Percentiles rank a stretch among this genome's conserved stretches.
Evolutionary conservation across 1,140 invertebrate genomes (phyloP).

Genomic region (Drosophila lini): DNA sequence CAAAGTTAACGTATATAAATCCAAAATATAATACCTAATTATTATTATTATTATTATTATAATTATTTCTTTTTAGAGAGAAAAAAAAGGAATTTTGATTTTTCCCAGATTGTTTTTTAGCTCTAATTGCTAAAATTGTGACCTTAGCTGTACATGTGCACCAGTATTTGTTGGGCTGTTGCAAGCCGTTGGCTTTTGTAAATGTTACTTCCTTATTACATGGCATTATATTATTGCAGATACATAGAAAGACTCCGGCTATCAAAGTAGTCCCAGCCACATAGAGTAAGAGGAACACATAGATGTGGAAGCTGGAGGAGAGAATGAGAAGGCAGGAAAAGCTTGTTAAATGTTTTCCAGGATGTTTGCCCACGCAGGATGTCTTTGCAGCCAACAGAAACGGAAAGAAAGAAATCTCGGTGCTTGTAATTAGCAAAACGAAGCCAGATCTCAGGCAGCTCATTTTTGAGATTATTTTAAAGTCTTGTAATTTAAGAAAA

Average conservation of each 20-base stretch:
- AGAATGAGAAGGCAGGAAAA: neutral
- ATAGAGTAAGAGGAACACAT: constrained; percentile 6
- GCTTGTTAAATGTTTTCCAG: constrained; percentile 46
- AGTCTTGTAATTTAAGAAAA: neutral
- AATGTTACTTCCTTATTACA: constrained; percentile 81
- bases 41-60: no score
- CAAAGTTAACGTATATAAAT: no score
- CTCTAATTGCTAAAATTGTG: neutral
- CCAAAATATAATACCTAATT: no score
- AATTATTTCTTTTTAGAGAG: no score
- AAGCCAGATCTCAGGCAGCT: neutral
- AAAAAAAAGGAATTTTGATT: no score
- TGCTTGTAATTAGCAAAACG: constrained; percentile 30
- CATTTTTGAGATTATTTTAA: constrained; percentile 5
- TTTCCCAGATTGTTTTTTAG: no score
- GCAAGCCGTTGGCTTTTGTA: constrained; percentile 77
- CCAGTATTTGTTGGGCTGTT: constrained; percentile 47
- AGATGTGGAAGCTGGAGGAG: neutral
- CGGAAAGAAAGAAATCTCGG: constrained; percentile 30
- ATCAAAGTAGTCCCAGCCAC: constrained; percentile 41
- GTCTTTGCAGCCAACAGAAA: constrained; percentile 21
- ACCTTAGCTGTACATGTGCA: neutral
- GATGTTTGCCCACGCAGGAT: constrained; percentile 41
- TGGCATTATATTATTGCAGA: constrained; percentile 53
- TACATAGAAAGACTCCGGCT: constrained; percentile 22